phyloP scores from a whole-genome alignment of 2,888 invertebrate genomes.

The Mesorhabditis belari region DNA sequence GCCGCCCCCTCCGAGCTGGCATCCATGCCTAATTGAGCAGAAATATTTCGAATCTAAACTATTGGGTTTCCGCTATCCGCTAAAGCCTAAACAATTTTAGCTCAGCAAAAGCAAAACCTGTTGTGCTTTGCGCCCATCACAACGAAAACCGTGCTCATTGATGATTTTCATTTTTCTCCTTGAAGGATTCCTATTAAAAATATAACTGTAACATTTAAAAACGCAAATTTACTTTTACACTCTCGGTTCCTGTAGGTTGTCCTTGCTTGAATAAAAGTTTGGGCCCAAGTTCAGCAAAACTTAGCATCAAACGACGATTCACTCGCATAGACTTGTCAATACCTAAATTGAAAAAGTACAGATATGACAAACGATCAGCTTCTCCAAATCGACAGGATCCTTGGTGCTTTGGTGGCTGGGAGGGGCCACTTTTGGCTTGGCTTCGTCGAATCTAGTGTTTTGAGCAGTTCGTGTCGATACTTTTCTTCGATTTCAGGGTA shows the following conservation, averaged over 20 bases:
- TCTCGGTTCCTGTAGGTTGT: constrained; percentile 20
- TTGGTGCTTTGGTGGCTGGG: too few relatives aligned
- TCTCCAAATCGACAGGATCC: too few relatives aligned
- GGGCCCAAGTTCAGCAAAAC: constrained; percentile 46
- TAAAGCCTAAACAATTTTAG: neutral
- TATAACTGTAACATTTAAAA: too few relatives aligned
- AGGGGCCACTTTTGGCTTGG: too few relatives aligned
- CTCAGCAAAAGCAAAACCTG: constrained; percentile 15
- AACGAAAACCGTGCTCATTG: constrained; percentile 42
- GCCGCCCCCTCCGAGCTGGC: constrained; percentile 48
- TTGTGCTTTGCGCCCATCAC: constrained; percentile 46
- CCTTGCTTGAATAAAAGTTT: constrained; percentile 40
- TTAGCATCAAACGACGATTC: constrained; percentile 46
- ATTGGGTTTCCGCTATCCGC: too few relatives aligned
- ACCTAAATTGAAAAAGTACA: constrained; percentile 35
- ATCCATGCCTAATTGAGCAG: constrained; percentile 41
- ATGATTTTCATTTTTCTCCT: constrained; percentile 31
- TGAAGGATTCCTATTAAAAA: too few relatives aligned
- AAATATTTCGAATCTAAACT: constrained; percentile 37
- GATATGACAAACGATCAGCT: too few relatives aligned
- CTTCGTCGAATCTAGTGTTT: too few relatives aligned
- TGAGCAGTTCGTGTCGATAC: too few relatives aligned
- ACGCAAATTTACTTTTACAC: constrained; percentile 9
- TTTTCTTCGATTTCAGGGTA: too few relatives aligned
- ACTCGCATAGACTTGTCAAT: constrained; percentile 49